Conservation (phyloP, 2,797 vertebrate genomes). For the Falco novaeseelandiae region DNA sequence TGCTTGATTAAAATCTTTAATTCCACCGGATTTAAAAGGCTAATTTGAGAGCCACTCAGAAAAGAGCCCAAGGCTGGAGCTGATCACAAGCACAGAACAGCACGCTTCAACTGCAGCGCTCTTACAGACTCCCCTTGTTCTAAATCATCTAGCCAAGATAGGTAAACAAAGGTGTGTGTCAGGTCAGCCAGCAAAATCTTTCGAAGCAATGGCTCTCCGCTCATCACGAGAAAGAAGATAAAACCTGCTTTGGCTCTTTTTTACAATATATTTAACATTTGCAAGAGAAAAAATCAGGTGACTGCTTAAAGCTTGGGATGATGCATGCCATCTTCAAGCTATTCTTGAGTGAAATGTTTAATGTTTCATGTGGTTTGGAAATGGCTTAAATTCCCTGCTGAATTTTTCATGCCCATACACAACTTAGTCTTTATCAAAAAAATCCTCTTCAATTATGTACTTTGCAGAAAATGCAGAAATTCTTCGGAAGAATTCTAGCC, state of each 20-base stretch:
- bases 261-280: constrained; percentile 19
- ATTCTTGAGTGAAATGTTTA: constrained; percentile 45
- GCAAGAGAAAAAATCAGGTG: constrained; percentile 35
- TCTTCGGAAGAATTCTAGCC: neutral
- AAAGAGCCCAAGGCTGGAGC: neutral
- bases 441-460: constrained; percentile 34
- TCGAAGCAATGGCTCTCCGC: neutral
- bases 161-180: neutral
- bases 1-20: constrained; percentile 28
- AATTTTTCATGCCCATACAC: constrained; percentile 62
- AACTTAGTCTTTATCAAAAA: constrained; percentile 55
- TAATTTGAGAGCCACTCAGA: neutral
- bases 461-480: constrained; percentile 24
- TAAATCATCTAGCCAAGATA: neutral
- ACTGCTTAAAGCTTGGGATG: constrained; percentile 29
- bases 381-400: constrained; percentile 60
- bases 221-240: neutral
- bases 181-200: constrained; percentile 28
- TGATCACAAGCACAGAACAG: neutral
- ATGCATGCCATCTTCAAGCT: constrained; percentile 37
- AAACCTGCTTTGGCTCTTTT: neutral
- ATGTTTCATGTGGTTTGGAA: constrained; percentile 59
- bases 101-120: neutral
- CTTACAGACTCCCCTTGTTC: neutral
- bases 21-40: neutral